Percentiles rank a stretch among this genome's conserved stretches.
phyloP scores from a whole-genome alignment of 2,888 invertebrate genomes.

The Drosophila anomelani region DNA sequence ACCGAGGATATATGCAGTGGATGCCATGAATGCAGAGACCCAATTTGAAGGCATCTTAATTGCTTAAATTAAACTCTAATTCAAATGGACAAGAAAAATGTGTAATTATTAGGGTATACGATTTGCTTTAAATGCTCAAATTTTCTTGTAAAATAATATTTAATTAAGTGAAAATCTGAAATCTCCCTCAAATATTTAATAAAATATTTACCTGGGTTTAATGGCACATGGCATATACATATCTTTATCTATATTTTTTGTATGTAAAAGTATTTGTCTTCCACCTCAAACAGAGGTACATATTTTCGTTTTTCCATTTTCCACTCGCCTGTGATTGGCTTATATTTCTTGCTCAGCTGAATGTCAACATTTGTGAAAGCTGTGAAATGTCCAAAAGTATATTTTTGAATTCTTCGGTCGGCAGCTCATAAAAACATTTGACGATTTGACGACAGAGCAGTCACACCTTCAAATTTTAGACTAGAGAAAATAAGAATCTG shows the following conservation, averaged over 20 bases:
- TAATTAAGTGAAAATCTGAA: constrained; percentile 5
- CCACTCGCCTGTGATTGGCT: constrained; percentile 11
- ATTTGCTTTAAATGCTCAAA: too few species aligned
- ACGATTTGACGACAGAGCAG: constrained; percentile 25
- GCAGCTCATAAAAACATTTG: constrained; percentile 48
- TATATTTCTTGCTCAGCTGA: constrained; percentile 21
- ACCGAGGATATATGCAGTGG: background rate
- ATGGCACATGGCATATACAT: constrained; percentile 6
- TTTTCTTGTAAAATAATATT: background rate
- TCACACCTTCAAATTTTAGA: constrained; percentile 25
- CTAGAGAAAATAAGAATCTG: background rate
- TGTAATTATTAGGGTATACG: background rate
- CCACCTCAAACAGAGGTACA: background rate
- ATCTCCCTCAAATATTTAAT: background rate
- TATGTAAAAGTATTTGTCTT: constrained; percentile 7
- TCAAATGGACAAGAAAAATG: background rate
- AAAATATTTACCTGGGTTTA: constrained; percentile 16
- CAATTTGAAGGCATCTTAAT: background rate
- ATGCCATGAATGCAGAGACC: constrained; percentile 3
- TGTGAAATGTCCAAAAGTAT: constrained; percentile 49
- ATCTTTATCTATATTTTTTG: constrained; percentile 1
- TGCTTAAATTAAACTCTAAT: background rate
- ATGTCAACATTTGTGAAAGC: constrained; percentile 39
- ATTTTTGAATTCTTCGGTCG: constrained; percentile 39
- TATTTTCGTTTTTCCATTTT: constrained; percentile 24